These are phyloP conservation scores for Bufo bufo DNA, from an alignment of 2,113 vertebrate genomes.

Conservation along the genomic window DNA sequence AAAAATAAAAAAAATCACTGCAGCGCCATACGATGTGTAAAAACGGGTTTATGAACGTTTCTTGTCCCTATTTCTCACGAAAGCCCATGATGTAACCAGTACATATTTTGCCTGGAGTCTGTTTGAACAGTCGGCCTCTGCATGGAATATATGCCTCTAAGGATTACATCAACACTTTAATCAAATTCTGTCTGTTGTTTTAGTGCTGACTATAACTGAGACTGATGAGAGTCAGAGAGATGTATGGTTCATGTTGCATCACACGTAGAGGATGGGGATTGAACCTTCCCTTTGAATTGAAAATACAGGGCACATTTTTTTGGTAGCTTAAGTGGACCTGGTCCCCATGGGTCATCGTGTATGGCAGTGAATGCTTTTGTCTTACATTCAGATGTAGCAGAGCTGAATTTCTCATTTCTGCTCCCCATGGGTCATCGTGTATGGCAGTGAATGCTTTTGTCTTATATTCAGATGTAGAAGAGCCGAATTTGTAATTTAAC, in stretches of 20 bases:
- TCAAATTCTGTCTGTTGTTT: constrained; percentile 54
- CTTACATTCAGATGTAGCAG: constrained; percentile 2
- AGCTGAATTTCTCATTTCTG: neutral
- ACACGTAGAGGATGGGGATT: constrained; percentile 20
- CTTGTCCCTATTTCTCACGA: constrained; percentile 28
- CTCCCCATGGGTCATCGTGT: neutral
- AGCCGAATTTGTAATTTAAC: neutral
- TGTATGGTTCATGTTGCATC: constrained; percentile 51
- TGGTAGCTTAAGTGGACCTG: neutral
- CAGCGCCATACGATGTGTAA: constrained; percentile 6
- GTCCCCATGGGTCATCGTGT: neutral
- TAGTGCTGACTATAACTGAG: constrained; percentile 52
- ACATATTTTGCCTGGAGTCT: constrained; percentile 27
- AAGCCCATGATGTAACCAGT: constrained; percentile 28
- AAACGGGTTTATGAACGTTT: constrained; percentile 18
- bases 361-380: neutral
- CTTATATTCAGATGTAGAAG: constrained; percentile 4
- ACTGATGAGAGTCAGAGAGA: constrained; percentile 55
- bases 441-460: neutral
- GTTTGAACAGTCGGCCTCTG: constrained; percentile 25
- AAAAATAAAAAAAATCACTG: neutral
- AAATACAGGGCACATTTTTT: constrained; percentile 16
- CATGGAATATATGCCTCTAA: constrained; percentile 41
- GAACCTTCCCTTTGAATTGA: constrained; percentile 45
- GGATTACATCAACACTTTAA: constrained; percentile 55